A percentile compares a stretch with the other conserved stretches of the same genome.
Evolutionary conservation across 2,888 invertebrate genomes (phyloP).

Genomic region (Acronicta alni): DNA sequence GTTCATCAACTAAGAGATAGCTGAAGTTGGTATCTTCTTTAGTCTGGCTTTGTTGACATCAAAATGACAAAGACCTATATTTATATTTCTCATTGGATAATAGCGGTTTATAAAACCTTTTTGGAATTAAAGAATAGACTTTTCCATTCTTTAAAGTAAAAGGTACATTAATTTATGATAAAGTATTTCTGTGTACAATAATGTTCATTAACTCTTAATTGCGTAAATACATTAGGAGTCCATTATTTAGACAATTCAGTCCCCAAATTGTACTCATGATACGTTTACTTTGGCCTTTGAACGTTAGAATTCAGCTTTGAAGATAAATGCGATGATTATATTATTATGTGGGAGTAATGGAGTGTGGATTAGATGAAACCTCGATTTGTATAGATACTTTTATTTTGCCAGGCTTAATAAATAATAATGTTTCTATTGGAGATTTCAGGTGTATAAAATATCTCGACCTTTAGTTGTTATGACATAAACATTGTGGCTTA

Average conservation of each 20-base stretch:
- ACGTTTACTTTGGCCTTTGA: slow-evolving; percentile 11
- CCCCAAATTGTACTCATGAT: slow-evolving; percentile 12
- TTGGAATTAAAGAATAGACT: too few relatives aligned
- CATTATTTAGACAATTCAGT: background rate
- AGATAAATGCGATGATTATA: slow-evolving; percentile 38
- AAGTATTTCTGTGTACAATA: background rate
- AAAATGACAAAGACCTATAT: too few relatives aligned
- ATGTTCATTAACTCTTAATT: slow-evolving; percentile 1
- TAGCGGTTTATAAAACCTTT: too few relatives aligned
- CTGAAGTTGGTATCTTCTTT: too few relatives aligned
- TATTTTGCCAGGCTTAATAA: slow-evolving; percentile 2
- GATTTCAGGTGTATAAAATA: too few relatives aligned
- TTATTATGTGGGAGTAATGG: slow-evolving; percentile 33
- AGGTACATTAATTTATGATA: background rate
- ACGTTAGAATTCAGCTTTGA: slow-evolving; percentile 14
- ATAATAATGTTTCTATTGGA: background rate
- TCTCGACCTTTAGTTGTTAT: too few relatives aligned
- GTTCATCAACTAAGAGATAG: too few relatives aligned
- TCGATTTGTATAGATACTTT: slow-evolving; percentile 1
- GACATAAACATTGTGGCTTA: too few relatives aligned
- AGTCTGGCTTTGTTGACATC: too few relatives aligned
- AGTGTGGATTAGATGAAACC: slow-evolving; percentile 11
- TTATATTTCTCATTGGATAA: too few relatives aligned
- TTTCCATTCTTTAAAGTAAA: too few relatives aligned
- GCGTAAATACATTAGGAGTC: background rate